Evolutionary conservation across 2,888 invertebrate genomes (phyloP), one percentile per base, ranked within the genome.

Genomic region (Acanthosoma haemorrhoidale): DNA sequence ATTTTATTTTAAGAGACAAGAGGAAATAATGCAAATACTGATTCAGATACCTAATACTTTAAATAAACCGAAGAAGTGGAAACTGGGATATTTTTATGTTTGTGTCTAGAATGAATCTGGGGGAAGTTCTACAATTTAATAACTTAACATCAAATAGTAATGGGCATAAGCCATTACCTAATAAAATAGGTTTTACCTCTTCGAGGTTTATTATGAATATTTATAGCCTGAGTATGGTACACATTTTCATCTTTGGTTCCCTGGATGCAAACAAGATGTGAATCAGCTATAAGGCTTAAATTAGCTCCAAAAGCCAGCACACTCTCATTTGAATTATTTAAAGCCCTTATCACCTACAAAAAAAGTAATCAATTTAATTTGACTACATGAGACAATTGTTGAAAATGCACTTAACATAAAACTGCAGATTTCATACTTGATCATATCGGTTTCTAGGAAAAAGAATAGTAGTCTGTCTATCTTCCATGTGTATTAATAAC

Each of bases 251-350:
- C 87, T 75, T 86, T 84, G 1, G 84, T 84, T 69, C 87, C 86
- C 79, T 94, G 93, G 77, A 92, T 89, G 78, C 93, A 93, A 18
- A 93, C 92, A 71, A 94, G 83, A 81, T 94, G 92, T 0, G 92
- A 91, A 79, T 94, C 94, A 2, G 93, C 92, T 69, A 85, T 82
- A 25, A 84, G 82, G 70, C 90, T 90, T 77, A 94, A 90, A 78
- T 89, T 90, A 0, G 90, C 89, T 1, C 89, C 91, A 78, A 93
- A 87, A 0, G 93, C 91, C 77, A 94, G 81, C 71, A 94, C 91
- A 76, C 92, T 90, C 77, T 92, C 91, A 77, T 90, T 90, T 16
- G 90, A 89, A 80, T 89, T 89, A 74, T 87, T 88, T 61, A 92
- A 82, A 1, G 90, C 89, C 79, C 90, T 89, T 78, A 89, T 86